Evolutionary conservation across 2,888 invertebrate genomes (phyloP).

Genomic region (Liodrosophila aerea): DNA sequence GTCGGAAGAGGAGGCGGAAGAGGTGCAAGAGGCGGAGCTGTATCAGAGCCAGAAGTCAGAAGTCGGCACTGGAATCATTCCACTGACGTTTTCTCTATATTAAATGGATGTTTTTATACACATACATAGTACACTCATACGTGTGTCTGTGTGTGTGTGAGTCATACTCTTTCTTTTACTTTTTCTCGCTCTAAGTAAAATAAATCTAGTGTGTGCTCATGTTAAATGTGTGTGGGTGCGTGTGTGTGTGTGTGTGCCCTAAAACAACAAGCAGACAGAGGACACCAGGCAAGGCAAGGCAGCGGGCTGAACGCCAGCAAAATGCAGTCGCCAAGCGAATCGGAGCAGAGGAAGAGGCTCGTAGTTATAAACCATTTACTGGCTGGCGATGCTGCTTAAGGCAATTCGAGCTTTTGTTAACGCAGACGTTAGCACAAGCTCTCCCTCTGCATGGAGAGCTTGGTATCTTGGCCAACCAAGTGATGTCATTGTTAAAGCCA

Average conservation of each 20-base stretch:
- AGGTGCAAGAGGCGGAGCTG: constrained; percentile 2
- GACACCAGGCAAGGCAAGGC: neutral
- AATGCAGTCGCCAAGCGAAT: constrained; percentile 36
- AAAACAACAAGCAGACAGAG: constrained; percentile 36
- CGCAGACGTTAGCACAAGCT: constrained; percentile 33
- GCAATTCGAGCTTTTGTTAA: constrained; percentile 52
- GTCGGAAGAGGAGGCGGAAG: neutral
- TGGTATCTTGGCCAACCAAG: constrained; percentile 19
- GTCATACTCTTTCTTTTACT: neutral
- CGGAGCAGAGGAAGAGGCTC: constrained; percentile 22
- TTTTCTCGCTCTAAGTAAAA: constrained; percentile 2
- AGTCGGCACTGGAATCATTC: constrained; percentile 22
- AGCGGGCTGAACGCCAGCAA: constrained; percentile 50
- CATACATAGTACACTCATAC: neutral
- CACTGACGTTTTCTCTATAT: constrained; percentile 54
- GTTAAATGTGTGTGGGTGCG: too few relatives aligned
- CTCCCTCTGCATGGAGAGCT: neutral
- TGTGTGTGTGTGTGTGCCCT: constrained; percentile 14
- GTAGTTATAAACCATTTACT: constrained; percentile 37
- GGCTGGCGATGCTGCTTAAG: constrained; percentile 41
- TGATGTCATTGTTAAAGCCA: constrained; percentile 53
- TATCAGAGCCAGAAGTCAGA: neutral
- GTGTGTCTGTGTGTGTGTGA: neutral
- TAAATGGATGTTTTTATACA: constrained; percentile 42
- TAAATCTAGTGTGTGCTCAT: constrained; percentile 7